Conservation (phyloP, 1,140 invertebrate species). For the Drosophila burlai region DNA sequence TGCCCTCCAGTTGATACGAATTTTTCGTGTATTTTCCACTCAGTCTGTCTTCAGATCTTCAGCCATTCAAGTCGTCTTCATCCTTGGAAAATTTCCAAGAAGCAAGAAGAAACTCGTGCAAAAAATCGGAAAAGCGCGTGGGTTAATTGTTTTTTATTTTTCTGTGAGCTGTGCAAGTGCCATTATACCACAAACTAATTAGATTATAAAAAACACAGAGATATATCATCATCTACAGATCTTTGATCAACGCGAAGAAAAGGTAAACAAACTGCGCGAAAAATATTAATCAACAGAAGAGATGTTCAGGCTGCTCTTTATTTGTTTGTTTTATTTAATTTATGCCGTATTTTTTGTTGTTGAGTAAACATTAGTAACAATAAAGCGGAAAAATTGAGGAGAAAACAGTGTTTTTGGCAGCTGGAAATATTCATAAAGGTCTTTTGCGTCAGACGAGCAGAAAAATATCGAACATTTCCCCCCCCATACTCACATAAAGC, state of each 20-base stretch:
- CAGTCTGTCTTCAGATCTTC: slow-evolving; percentile 80
- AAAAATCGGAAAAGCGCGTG: neutral
- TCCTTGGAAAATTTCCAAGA: neutral
- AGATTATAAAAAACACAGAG: neutral
- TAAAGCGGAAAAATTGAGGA: neutral
- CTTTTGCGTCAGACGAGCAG: slow-evolving; percentile 1
- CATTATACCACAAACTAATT: slow-evolving; percentile 5
- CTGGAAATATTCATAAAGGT: neutral
- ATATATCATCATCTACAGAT: neutral
- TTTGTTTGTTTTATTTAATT: neutral
- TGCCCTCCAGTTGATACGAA: slow-evolving; percentile 67
- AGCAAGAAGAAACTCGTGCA: neutral
- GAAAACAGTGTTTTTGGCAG: neutral
- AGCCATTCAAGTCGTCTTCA: slow-evolving; percentile 59
- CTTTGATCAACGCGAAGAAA: slow-evolving; percentile 1
- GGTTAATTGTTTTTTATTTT: slow-evolving; percentile 1
- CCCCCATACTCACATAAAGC: neutral
- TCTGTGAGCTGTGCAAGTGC: slow-evolving; percentile 11
- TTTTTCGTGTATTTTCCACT: slow-evolving; percentile 76
- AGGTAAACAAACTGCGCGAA: neutral
- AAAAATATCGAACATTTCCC: slow-evolving; percentile 1
- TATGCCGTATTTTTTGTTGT: neutral
- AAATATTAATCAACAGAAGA: neutral
- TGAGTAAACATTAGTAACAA: neutral
- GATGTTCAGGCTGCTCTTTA: neutral